A percentile compares a stretch with the other conserved stretches of the same genome.
phyloP scores from a whole-genome alignment of 2,888 invertebrate genomes.

The Leucoptera coffeella region DNA sequence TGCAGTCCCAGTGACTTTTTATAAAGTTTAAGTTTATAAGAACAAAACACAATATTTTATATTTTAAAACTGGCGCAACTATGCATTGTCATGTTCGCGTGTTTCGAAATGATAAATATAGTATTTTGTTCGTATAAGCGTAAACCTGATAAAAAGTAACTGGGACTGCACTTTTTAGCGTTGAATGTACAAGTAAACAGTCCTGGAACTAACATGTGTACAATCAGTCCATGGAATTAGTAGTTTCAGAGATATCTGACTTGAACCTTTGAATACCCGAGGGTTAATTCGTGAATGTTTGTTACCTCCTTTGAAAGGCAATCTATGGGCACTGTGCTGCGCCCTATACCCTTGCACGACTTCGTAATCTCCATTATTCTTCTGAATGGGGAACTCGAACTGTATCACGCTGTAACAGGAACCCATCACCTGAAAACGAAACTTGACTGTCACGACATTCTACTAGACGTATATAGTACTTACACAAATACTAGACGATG shows the following conservation, averaged over 20 bases:
- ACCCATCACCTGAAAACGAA: conserved; percentile 59
- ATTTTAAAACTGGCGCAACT: too few species aligned
- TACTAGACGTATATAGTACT: too few species aligned
- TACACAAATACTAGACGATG: too few species aligned
- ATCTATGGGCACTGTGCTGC: conserved; percentile 69
- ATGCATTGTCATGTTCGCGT: too few species aligned
- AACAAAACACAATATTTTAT: too few species aligned
- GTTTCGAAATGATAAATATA: too few species aligned
- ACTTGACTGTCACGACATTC: too few species aligned
- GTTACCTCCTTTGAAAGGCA: conserved; percentile 64
- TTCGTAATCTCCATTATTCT: conserved; percentile 65
- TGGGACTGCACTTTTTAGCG: not conserved
- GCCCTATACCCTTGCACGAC: conserved; percentile 65
- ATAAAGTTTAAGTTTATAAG: too few species aligned
- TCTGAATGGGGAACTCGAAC: conserved; percentile 63
- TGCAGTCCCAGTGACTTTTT: too few species aligned
- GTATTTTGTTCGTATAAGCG: too few species aligned
- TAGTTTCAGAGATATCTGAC: not conserved
- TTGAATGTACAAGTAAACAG: not conserved
- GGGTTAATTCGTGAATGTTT: not conserved
- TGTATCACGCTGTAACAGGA: conserved; percentile 62
- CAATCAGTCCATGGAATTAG: not conserved
- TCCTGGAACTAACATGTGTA: not conserved
- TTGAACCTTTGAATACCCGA: not conserved
- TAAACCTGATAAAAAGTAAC: not conserved